Evolutionary conservation across 2,797 vertebrate genomes (phyloP).

Genomic region (Smutsia gigantea): DNA sequence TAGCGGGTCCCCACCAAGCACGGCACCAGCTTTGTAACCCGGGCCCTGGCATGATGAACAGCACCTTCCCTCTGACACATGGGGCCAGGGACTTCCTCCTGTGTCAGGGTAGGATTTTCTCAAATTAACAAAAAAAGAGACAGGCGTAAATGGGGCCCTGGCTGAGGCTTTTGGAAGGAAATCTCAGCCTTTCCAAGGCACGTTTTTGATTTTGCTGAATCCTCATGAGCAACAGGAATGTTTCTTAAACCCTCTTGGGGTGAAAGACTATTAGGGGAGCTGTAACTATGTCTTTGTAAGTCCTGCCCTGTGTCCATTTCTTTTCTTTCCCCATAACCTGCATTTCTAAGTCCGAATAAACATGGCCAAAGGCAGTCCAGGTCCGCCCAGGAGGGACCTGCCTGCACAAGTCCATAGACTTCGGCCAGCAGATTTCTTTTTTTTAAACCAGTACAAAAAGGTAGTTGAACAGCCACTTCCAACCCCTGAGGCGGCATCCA

Average conservation of each 20-base stretch:
- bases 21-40: background rate
- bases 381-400: background rate
- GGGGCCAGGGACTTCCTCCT: background rate
- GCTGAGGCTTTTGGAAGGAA: background rate
- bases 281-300: too few relatives aligned
- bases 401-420: background rate
- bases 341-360: background rate
- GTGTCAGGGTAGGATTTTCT: background rate
- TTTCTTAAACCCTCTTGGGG: background rate
- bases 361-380: background rate
- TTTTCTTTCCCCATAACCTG: background rate
- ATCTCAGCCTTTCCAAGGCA: background rate
- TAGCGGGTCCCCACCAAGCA: fast-evolving
- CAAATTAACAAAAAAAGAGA: background rate
- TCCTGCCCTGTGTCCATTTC: background rate
- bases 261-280: background rate
- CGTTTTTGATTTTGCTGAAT: background rate
- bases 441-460: background rate
- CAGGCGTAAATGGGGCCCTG: background rate
- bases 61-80: background rate
- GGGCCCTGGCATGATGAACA: background rate
- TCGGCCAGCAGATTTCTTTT: background rate
- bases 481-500: background rate
- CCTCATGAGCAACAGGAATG: too few relatives aligned
- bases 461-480: background rate